These are phyloP conservation scores for Argyresthia goedartella DNA, from an alignment of 2,888 invertebrate species.

Conservation along the genomic window DNA sequence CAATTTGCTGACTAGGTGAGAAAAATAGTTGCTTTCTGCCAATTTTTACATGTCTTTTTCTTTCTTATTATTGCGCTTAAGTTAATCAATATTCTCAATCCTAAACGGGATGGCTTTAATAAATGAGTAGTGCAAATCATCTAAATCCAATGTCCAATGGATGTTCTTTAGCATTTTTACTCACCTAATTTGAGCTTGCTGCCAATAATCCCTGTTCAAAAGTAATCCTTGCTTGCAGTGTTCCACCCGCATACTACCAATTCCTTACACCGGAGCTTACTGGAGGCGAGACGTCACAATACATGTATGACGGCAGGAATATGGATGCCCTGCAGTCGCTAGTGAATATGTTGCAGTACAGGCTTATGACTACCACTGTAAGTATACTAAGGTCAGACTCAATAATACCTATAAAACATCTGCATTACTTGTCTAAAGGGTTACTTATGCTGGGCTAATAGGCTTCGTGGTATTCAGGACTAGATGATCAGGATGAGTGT, in stretches of 20 bases:
- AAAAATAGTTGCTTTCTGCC: background rate
- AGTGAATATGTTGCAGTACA: slow-evolving; percentile 76
- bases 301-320: slow-evolving; percentile 78
- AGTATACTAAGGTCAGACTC: slow-evolving; percentile 17
- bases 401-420: too few relatives aligned
- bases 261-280: slow-evolving; percentile 75
- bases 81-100: too few relatives aligned
- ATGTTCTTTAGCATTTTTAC: too few relatives aligned
- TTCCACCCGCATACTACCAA: slow-evolving; percentile 81
- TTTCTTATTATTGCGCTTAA: too few relatives aligned
- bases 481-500: background rate
- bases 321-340: slow-evolving; percentile 83
- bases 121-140: background rate
- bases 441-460: too few relatives aligned
- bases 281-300: slow-evolving; percentile 51
- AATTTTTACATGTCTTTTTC: too few relatives aligned
- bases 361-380: slow-evolving; percentile 71
- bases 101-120: background rate
- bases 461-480: background rate
- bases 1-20: slow-evolving; percentile 80
- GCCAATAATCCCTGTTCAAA: too few relatives aligned
- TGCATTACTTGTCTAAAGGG: too few relatives aligned
- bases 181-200: too few relatives aligned
- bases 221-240: slow-evolving; percentile 46
- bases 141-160: background rate